Conservation (phyloP, 1,140 invertebrate genomes). For the Globodera rostochiensis region DNA sequence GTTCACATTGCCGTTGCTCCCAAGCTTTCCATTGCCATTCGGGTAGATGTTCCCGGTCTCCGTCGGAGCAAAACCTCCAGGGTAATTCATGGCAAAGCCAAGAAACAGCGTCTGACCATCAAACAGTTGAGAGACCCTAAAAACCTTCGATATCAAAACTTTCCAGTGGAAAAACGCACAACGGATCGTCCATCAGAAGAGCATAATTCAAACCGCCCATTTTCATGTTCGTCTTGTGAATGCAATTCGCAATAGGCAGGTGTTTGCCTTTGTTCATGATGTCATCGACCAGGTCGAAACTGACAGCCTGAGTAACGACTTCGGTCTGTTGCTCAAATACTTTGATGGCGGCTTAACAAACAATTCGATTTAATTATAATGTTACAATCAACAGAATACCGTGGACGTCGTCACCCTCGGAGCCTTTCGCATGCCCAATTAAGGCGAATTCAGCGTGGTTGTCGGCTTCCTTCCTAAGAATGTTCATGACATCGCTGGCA, state of each 20-base stretch:
- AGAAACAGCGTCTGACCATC: neutral
- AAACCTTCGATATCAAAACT: neutral
- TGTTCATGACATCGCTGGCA: neutral
- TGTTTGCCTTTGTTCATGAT: neutral
- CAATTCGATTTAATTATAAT: no score
- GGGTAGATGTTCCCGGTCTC: neutral
- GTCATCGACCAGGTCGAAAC: neutral
- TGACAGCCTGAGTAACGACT: constrained; percentile 8
- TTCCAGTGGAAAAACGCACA: neutral
- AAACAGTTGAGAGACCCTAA: neutral
- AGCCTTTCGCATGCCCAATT: constrained; percentile 11
- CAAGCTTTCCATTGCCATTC: neutral
- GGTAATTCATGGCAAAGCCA: constrained; percentile 15
- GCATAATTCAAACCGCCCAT: constrained; percentile 21
- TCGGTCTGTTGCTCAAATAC: constrained; percentile 13
- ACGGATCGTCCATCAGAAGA: neutral
- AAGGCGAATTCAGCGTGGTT: neutral
- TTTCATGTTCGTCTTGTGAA: constrained; percentile 20
- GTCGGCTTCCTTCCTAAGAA: neutral
- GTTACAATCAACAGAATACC: neutral
- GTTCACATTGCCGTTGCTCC: neutral
- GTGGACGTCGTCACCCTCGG: constrained; percentile 8
- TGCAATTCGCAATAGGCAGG: neutral
- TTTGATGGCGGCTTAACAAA: constrained; percentile 10
- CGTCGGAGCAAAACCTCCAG: neutral